Evolutionary conservation across 2,113 vertebrate genomes (phyloP).

Genomic region (Regulus satrapa): DNA sequence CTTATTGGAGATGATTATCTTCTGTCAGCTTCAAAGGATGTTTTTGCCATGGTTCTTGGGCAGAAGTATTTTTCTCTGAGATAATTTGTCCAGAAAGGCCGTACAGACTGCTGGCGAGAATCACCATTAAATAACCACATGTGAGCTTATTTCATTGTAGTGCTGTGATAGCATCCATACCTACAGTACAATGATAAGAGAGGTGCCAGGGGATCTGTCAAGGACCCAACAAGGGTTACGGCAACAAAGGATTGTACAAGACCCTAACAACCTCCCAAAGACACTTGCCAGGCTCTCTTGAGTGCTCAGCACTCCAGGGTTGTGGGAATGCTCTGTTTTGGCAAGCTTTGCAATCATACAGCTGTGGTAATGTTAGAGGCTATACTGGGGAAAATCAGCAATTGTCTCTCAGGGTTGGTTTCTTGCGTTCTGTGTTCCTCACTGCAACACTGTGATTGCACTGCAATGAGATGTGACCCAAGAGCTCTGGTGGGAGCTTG

Average conservation of each 20-base stretch:
- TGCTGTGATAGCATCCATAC: background rate
- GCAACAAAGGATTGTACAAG: background rate
- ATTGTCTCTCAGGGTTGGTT: background rate
- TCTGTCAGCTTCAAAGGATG: background rate
- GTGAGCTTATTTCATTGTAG: background rate
- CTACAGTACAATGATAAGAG: background rate
- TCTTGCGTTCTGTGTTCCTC: fast-evolving
- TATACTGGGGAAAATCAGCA: background rate
- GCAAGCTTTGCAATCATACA: background rate
- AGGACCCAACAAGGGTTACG: background rate
- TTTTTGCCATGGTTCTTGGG: background rate
- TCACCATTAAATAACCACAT: background rate
- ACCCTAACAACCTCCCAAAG: background rate
- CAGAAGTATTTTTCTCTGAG: background rate
- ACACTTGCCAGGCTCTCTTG: background rate
- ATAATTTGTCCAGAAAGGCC: background rate
- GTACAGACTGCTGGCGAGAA: background rate
- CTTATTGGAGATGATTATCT: background rate
- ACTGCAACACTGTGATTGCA: background rate
- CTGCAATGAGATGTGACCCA: background rate
- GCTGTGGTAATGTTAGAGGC: background rate
- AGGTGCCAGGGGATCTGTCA: background rate
- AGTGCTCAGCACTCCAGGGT: background rate
- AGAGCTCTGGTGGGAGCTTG: background rate
- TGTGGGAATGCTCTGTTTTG: background rate